Base-by-base conservation (phyloP, 2,113 vertebrate genomes). In the Eolophus roseicapilla region DNA sequence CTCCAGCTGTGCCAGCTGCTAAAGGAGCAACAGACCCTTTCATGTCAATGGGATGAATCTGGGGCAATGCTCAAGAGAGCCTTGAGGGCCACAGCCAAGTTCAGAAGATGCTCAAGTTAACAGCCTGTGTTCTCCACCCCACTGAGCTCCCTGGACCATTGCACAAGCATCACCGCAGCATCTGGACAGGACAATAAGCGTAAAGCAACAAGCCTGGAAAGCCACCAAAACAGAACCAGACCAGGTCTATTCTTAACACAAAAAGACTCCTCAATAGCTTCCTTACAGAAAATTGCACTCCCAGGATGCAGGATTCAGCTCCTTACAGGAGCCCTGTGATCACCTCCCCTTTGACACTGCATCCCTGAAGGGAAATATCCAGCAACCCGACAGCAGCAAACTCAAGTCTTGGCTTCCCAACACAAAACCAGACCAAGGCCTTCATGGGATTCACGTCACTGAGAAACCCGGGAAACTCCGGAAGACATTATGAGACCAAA, bases 231-330 rank as follows among this genome's bases (percentile, higher is more conserved):
- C 50, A 82, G 62, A 50, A 2, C 11, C 62, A 55, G 49, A 12
- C 1, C n/a, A 1, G 14, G 3, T 2, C 13, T 20, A 0, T 0
- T 0, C 65, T 55, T 6, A 7, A 9, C 3, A 20, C 28, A 47
- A 63, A 76, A 31, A 46, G 16, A 3, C 10, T 21, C 52, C 50
- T 23, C 1, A 4, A 3, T 0, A 11, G 11, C 33, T 50, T 21
- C 15, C 65, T 24, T 2, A 39, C 53, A 25, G 33, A n/a, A 55
- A 70, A 6, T 11, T 2, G 7, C 68, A 1, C 17, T 43, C 13
- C 43, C 69, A 81, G 60, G 31, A 10, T 55, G 31, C 17, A 19
- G 29, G 53, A 13, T 25, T 39, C 18, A 5, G n/a, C 21, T 60
- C 35, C 63, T 59, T 4, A 23, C 13, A 8, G 25, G 25, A 35